Percentiles rank a stretch among this genome's conserved stretches.
Conservation (phyloP, 1,140 invertebrate genomes). For the Lanistes nyassanus region DNA sequence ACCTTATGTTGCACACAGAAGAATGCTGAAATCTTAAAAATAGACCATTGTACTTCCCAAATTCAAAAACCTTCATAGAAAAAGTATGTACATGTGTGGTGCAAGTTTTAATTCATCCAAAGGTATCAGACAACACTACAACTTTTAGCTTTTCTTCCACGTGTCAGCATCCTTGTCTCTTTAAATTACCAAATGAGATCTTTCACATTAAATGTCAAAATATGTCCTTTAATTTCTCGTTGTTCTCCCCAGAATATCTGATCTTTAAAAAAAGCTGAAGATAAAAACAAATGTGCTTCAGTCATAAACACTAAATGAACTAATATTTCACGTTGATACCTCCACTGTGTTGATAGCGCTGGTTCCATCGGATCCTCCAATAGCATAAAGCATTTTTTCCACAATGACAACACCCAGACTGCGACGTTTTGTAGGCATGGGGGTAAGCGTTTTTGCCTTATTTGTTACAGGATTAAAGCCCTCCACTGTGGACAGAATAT, state of each 20-base stretch:
- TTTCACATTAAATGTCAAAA: too few species aligned
- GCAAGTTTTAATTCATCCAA: too few species aligned
- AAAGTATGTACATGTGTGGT: too few species aligned
- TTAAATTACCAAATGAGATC: too few species aligned
- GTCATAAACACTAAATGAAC: neutral
- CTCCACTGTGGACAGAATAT: slow-evolving; percentile 29
- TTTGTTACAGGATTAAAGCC: slow-evolving; percentile 31
- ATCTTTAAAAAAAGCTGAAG: neutral
- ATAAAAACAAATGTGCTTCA: neutral
- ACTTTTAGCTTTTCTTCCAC: too few species aligned
- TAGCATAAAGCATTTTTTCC: slow-evolving; percentile 34
- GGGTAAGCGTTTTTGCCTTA: slow-evolving; percentile 17
- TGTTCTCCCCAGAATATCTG: neutral
- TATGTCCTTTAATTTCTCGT: too few species aligned
- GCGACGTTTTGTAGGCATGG: slow-evolving; percentile 25
- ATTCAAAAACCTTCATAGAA: too few species aligned
- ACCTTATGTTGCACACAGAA: too few species aligned
- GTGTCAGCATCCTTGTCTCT: too few species aligned
- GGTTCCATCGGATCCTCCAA: slow-evolving; percentile 31
- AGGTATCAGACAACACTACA: too few species aligned
- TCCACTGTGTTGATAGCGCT: slow-evolving; percentile 12
- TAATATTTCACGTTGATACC: neutral
- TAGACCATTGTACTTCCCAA: too few species aligned
- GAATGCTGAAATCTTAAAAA: too few species aligned
- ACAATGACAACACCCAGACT: slow-evolving; percentile 30